Conservation (phyloP, 2,797 vertebrate species). For the Phrynocephalus forsythii region DNA sequence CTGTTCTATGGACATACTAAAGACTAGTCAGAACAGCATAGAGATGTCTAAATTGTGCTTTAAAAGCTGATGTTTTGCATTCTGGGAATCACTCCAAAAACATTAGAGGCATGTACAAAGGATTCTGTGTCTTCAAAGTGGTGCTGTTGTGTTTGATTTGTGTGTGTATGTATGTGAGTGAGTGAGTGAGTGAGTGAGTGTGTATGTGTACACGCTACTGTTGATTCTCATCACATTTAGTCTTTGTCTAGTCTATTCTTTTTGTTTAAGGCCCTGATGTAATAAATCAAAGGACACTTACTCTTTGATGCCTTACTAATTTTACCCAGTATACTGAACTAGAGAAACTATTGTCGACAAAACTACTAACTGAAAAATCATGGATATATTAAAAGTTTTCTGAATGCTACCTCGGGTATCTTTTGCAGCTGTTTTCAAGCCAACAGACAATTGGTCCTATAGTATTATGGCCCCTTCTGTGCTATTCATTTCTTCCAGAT, state of each 20-base stretch:
- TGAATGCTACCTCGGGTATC: background rate
- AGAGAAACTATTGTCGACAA: constrained; percentile 23
- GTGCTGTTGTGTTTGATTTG: constrained; percentile 12
- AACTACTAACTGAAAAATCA: constrained; percentile 1
- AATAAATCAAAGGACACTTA: constrained; percentile 31
- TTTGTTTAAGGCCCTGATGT: constrained; percentile 20
- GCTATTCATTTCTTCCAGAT: background rate
- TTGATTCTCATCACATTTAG: constrained; percentile 45
- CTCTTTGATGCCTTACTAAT: constrained; percentile 3
- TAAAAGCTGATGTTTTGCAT: constrained; percentile 43
- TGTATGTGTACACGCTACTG: constrained; percentile 18
- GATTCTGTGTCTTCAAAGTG: constrained; percentile 45
- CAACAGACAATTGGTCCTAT: background rate
- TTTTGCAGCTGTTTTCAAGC: background rate
- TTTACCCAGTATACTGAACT: constrained; percentile 21
- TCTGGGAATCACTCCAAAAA: constrained; percentile 47
- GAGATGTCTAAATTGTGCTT: constrained; percentile 21
- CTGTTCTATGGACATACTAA: constrained; percentile 36
- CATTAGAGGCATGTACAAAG: constrained; percentile 16
- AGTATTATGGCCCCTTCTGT: background rate
- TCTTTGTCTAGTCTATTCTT: constrained; percentile 18
- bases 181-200: too few relatives aligned
- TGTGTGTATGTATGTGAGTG: too few relatives aligned
- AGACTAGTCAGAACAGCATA: constrained; percentile 27
- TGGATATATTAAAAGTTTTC: background rate